Percentiles rank a stretch among this genome's conserved stretches.
phyloP scores from a whole-genome alignment of 2,113 vertebrate genomes.

The Tauraco erythrolophus region DNA sequence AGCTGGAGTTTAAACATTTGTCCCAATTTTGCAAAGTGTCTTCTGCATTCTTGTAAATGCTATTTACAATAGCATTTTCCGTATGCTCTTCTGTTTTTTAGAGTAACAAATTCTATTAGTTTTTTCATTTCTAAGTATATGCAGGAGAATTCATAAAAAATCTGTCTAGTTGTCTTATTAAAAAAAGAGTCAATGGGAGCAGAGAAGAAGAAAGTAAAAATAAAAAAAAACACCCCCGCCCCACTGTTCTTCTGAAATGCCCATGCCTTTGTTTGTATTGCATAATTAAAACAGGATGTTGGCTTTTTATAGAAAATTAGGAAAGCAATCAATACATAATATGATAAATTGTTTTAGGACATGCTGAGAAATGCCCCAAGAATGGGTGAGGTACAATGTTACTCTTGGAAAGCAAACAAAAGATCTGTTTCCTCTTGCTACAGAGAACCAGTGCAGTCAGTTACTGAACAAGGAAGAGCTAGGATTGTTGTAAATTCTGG shows the following conservation, averaged over 20 bases:
- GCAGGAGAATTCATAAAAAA: neutral
- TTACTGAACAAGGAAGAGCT: neutral
- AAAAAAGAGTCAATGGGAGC: neutral
- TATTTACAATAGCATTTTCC: neutral
- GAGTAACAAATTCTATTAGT: neutral
- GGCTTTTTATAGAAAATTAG: conserved; percentile 32
- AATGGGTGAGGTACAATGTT: neutral
- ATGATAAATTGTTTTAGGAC: neutral
- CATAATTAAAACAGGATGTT: conserved; percentile 50
- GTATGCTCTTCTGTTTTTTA: neutral
- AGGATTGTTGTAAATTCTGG: neutral
- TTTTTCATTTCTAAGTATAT: neutral
- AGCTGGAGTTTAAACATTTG: neutral
- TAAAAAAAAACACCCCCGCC: too few species aligned
- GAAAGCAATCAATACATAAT: conserved; percentile 11
- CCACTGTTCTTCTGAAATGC: neutral
- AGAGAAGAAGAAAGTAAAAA: neutral
- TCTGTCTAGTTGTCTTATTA: neutral
- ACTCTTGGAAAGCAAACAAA: neutral
- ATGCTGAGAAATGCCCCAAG: conserved; percentile 7
- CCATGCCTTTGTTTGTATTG: neutral
- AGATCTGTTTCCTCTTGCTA: neutral
- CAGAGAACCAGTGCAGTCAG: neutral
- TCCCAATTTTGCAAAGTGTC: neutral
- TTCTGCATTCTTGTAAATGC: neutral